Conservation (phyloP, 2,888 invertebrate species). For the Blomia tropicalis region DNA sequence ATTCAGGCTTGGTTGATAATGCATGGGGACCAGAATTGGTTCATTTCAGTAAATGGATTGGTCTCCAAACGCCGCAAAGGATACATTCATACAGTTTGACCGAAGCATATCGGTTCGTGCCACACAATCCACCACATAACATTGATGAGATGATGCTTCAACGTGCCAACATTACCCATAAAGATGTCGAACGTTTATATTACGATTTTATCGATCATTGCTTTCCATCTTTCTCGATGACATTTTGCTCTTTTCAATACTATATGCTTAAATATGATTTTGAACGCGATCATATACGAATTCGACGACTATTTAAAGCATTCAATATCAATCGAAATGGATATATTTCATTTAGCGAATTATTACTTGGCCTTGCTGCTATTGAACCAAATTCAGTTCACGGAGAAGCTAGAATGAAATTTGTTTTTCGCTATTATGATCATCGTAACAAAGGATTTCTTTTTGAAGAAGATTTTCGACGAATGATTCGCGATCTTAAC, state of each 20-base stretch:
- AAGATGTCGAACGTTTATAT: conserved; percentile 20
- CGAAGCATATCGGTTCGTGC: neutral
- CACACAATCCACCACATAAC: conserved; percentile 6
- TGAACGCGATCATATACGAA: neutral
- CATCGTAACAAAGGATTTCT: neutral
- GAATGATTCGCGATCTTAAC: neutral
- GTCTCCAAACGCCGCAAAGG: neutral
- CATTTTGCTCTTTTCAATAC: conserved; percentile 14
- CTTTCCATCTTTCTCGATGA: conserved; percentile 13
- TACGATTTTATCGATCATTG: conserved; percentile 24
- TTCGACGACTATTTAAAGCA: conserved; percentile 14
- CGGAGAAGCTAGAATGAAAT: conserved; percentile 34
- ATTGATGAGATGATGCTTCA: neutral
- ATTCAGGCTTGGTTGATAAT: conserved; percentile 1
- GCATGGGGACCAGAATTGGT: conserved; percentile 23
- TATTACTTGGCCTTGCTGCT: conserved; percentile 46
- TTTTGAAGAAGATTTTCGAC: neutral
- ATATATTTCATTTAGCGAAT: conserved; percentile 35
- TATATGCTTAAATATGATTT: conserved; percentile 15
- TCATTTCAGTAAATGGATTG: neutral
- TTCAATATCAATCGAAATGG: conserved; percentile 15
- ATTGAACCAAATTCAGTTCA: conserved; percentile 21
- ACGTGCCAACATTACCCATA: neutral
- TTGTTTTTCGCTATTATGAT: conserved; percentile 19
- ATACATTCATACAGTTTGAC: conserved; percentile 5